Evolutionary conservation across 37 sponge, comb jelly and placozoan species (phyloP), one percentile per base, ranked within the genome.

Genomic region (Mnemiopsis leidyi): DNA sequence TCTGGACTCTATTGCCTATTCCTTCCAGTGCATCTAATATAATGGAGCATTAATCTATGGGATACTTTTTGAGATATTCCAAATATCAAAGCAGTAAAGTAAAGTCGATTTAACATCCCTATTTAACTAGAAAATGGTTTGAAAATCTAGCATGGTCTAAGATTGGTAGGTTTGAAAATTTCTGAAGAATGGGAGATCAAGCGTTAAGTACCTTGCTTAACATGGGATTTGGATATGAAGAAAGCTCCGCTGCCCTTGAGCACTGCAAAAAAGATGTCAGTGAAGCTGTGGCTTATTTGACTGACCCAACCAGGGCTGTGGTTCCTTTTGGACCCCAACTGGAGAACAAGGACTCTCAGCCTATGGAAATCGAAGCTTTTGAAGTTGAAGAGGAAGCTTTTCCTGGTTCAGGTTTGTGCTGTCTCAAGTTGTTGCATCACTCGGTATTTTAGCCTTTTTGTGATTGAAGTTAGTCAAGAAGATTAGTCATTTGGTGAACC

Each of bases 181-280:
- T 77, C 36, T 28, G 18, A 34, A 34, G 23, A 39, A 85, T 85
- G 90, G 90, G 90, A 25, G 90, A 85, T 40, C 48, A 85, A 40
- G 90, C 40, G 13, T 40, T 85, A 39, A 85, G 90, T 33, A 38
- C 40, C 0, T 25, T 85, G 61, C 90, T 85, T 38, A 85, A 85
- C 30, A 85, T 85, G 90, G 90, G 90, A 28, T 85, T 85, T 40
- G 90, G 90, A 37, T 85, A 85, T 25, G 90, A 85, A 25, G 90
- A 85, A 85, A 85, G 90, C 36, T 20, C 90, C 16, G 90, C 90
- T 32, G 90, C 90, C 0, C 35, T 85, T 9, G 90, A 85, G 39
- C 23, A 35, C 32, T 85, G 90, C 23, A 85, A 85, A 85, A 71
- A 71, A n/a, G 61, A 85, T 85, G 90, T 85, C 61, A 40, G 61